phyloP scores from a whole-genome alignment of 2,113 vertebrate species.

The Sigmodon hispidus region DNA sequence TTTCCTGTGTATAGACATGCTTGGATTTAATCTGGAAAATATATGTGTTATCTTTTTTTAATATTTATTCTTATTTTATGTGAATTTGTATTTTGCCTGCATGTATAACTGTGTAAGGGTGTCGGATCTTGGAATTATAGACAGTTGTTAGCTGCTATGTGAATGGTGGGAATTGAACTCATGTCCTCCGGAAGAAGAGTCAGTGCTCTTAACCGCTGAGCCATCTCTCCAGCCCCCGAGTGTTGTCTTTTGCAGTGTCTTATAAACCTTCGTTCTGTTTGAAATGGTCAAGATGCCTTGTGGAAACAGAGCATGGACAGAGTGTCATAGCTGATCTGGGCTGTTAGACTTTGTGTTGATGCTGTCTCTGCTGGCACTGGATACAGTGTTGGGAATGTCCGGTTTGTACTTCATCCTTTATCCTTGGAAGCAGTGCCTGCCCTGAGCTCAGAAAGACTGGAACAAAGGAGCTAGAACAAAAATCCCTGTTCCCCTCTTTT shows the following conservation, averaged over 20 bases:
- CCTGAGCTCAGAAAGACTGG: background rate
- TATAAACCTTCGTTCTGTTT: background rate
- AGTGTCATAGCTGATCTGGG: background rate
- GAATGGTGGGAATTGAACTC: no score
- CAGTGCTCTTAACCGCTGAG: no score
- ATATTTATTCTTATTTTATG: no score
- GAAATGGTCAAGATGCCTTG: background rate
- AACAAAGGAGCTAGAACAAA: background rate
- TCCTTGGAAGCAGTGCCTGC: background rate
- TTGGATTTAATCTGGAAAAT: conserved; percentile 26
- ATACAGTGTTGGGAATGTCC: background rate
- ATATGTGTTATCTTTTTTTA: no score
- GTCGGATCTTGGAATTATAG: no score
- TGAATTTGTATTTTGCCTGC: no score
- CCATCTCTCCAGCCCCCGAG: no score
- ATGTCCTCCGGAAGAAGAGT: no score
- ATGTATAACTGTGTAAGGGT: no score
- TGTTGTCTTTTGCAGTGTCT: background rate
- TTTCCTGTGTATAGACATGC: background rate
- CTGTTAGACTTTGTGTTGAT: background rate
- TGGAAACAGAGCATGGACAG: background rate
- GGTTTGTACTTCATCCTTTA: background rate
- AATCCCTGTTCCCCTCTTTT: background rate
- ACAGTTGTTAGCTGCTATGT: no score
- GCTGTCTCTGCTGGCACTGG: background rate